Evolutionary conservation across 2,797 vertebrate species (phyloP), one percentile per base, ranked within the genome.

Genomic region (Sebastes paucispinis): DNA sequence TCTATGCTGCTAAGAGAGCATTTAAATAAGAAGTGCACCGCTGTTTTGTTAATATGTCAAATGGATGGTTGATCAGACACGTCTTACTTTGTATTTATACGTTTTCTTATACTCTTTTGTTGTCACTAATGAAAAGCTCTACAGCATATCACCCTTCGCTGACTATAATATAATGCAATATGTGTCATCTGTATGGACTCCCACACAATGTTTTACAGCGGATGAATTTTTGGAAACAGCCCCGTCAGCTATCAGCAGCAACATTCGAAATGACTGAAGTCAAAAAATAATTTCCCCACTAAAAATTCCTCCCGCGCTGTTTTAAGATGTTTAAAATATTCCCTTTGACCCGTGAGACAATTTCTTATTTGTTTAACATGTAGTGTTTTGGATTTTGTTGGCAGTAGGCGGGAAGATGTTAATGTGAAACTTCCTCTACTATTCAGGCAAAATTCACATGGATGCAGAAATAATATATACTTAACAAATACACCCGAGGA

Each of bases 101-200:
- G 54, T 68, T 39, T 73, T 8, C 9, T 58, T 59, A n/a, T 24
- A 27, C 8, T 22, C 14, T 62, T 64, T 50, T 50, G 34, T 75
- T 47, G 27, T 43, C 32, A 27, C 27, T 52, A 60, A 73, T 60
- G 64, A 55, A 59, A 20, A 32, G 11, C 25, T 12, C 27, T 11
- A 70, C 36, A 63, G 9, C 29, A 59, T n/a, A 55, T 52, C 47
- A 55, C 16, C 22, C 11, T 65, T 65, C 4, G 20, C 22, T 69
- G 18, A 71, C 22, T 66, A 10, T 11, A 58, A 62, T 43, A n/a
- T 63, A 62, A 52, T 29, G 29, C 16, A 36, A n/a, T 24, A 20
- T 14, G 36, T 55, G 62, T 62, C 65, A 60, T 74, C n/a, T 71
- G 16, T 36, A 43, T 77, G 63, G 72, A 85, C 76, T 77, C 81